Conservation (phyloP, 2,113 vertebrate species). For the Casuarius casuarius region DNA sequence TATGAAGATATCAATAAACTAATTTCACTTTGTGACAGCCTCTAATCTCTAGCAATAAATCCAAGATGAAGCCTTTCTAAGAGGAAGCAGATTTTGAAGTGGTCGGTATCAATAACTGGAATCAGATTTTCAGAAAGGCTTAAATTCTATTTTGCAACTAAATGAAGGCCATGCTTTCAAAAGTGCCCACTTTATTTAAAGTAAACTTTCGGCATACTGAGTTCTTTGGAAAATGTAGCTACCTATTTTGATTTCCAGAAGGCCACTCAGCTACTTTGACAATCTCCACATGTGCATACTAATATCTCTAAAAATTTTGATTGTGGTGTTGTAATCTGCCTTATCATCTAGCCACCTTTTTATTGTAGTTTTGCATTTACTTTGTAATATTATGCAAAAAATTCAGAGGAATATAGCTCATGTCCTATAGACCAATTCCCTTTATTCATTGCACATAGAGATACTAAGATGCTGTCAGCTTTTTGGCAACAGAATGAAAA, state of each 20-base stretch:
- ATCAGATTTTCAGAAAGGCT: slow-evolving; percentile 27
- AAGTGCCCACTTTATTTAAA: background rate
- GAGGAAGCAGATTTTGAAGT: slow-evolving; percentile 37
- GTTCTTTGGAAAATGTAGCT: background rate
- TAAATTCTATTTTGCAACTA: background rate
- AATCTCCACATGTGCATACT: background rate
- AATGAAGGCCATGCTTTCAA: slow-evolving; percentile 6
- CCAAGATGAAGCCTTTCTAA: background rate
- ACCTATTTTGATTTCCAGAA: background rate
- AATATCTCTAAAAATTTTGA: background rate
- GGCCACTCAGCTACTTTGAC: background rate
- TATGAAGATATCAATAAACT: slow-evolving; percentile 32
- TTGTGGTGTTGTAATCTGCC: background rate
- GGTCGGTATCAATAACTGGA: background rate
- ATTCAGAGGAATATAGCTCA: background rate
- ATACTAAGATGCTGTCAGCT: background rate
- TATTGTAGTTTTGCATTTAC: background rate
- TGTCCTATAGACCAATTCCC: background rate
- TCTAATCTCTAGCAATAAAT: slow-evolving; percentile 32
- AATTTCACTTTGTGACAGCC: slow-evolving; percentile 26
- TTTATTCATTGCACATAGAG: background rate
- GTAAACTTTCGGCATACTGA: background rate
- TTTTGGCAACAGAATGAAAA: background rate
- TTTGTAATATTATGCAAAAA: background rate
- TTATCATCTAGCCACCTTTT: background rate